Evolutionary conservation across 1,140 invertebrate species (phyloP).

Genomic region (Sesamia nonagrioides): DNA sequence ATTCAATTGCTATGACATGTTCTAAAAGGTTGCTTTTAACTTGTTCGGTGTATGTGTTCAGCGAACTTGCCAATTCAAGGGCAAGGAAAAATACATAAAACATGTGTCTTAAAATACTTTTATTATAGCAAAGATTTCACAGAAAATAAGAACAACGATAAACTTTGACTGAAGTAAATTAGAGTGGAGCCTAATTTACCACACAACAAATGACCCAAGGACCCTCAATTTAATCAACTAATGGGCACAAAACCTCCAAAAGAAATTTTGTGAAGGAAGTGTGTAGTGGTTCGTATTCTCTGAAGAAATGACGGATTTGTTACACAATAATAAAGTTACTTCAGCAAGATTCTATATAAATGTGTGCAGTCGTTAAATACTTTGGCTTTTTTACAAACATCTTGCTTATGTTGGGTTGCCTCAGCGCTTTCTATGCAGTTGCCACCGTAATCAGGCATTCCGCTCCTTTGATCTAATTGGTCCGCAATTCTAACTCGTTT

Average conservation of each 20-base stretch:
- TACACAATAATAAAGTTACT: constrained; percentile 53
- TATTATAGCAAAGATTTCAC: constrained; percentile 6
- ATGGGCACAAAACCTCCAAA: constrained; percentile 30
- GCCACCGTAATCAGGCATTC: constrained; percentile 68
- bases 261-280: background rate
- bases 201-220: background rate
- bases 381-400: constrained; percentile 82
- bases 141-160: background rate
- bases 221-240: constrained; percentile 33
- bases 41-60: constrained; percentile 7
- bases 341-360: constrained; percentile 74
- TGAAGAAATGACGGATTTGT: constrained; percentile 2
- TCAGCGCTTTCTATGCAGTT: constrained; percentile 76
- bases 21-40: background rate
- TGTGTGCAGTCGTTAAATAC: constrained; percentile 83
- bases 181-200: background rate
- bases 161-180: constrained; percentile 12
- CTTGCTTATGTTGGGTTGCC: constrained; percentile 76
- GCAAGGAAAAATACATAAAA: constrained; percentile 23
- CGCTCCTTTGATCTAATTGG: constrained; percentile 66
- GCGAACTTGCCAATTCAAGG: background rate
- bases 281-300: background rate
- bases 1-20: constrained; percentile 11
- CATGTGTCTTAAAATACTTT: background rate
- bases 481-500: constrained; percentile 73